Evolutionary conservation across 92 coral and sea anemone genomes (phyloP).

Genomic region (Bergia puertoricense): DNA sequence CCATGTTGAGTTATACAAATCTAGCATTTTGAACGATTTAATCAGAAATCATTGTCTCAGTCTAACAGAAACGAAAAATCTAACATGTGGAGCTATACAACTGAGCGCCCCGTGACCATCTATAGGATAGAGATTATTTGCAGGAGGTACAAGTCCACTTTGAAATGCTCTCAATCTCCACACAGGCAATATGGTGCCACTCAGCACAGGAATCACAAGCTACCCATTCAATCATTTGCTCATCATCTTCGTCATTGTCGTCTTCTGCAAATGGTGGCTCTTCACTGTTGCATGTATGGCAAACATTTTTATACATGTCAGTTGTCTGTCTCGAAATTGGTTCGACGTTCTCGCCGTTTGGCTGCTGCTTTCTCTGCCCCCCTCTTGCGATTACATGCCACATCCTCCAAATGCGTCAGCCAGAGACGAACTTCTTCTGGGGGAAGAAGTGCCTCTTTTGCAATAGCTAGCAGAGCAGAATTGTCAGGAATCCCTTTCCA

Average conservation of each 20-base stretch:
- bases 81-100: background rate
- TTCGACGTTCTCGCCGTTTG: conserved; percentile 27
- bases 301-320: conserved; percentile 17
- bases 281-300: conserved; percentile 22
- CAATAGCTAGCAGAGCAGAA: conserved; percentile 35
- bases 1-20: conserved; percentile 20
- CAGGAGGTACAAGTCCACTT: conserved; percentile 33
- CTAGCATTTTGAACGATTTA: conserved; percentile 7
- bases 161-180: background rate
- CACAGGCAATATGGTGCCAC: conserved; percentile 23
- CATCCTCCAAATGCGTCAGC: conserved; percentile 42
- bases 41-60: conserved; percentile 36
- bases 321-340: background rate
- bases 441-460: conserved; percentile 42
- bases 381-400: conserved; percentile 33
- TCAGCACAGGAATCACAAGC: conserved; percentile 27
- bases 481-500: conserved; percentile 44
- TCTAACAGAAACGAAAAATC: conserved; percentile 28
- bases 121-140: background rate
- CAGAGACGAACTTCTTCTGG: conserved; percentile 51
- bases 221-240: conserved; percentile 3
- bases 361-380: conserved; percentile 55
- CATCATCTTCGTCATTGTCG: background rate
- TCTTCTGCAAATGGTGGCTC: conserved; percentile 39
- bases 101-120: too few species aligned